These are phyloP conservation scores for Agrotis ipsilon DNA, from an alignment of 2,888 invertebrate genomes.

Conservation along the genomic window DNA sequence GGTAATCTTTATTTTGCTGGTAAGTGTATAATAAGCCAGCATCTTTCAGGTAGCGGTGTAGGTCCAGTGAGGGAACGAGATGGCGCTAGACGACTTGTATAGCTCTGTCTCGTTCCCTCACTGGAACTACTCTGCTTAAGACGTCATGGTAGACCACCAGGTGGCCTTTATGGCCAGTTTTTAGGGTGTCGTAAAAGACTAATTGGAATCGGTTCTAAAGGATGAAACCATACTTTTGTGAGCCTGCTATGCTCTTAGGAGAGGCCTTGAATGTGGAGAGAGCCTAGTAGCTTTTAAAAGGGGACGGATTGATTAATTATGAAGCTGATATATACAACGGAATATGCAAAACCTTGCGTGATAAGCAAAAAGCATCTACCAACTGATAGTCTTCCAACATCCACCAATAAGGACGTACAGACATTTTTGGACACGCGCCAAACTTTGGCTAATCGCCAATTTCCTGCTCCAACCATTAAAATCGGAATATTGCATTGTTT, in stretches of 20 bases:
- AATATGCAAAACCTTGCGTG: not conserved
- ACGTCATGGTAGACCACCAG: too few relatives aligned
- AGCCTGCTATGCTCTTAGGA: not conserved
- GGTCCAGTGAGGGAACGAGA: too few relatives aligned
- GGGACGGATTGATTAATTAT: not conserved
- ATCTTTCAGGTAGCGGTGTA: conserved; percentile 47
- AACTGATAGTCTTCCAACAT: conserved; percentile 23
- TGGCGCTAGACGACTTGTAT: too few relatives aligned
- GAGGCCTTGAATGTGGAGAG: not conserved
- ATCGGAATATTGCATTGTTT: conserved; percentile 47
- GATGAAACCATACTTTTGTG: not conserved
- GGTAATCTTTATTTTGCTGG: conserved; percentile 60
- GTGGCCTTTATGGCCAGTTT: conserved; percentile 26
- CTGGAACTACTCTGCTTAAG: too few relatives aligned
- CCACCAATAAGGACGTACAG: conserved; percentile 38
- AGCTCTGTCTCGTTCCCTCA: too few relatives aligned
- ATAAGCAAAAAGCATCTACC: conserved; percentile 7
- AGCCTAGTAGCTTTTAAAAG: not conserved
- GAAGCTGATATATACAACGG: not conserved
- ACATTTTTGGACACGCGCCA: conserved; percentile 56
- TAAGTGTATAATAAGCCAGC: conserved; percentile 60
- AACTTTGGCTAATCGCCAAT: conserved; percentile 60
- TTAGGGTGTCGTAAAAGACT: conserved; percentile 6
- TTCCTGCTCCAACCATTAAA: conserved; percentile 48
- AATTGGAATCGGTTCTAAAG: not conserved